These are phyloP conservation scores for Tenthredo scrophulariae DNA, from an alignment of 2,888 invertebrate genomes.

Conservation along the genomic window DNA sequence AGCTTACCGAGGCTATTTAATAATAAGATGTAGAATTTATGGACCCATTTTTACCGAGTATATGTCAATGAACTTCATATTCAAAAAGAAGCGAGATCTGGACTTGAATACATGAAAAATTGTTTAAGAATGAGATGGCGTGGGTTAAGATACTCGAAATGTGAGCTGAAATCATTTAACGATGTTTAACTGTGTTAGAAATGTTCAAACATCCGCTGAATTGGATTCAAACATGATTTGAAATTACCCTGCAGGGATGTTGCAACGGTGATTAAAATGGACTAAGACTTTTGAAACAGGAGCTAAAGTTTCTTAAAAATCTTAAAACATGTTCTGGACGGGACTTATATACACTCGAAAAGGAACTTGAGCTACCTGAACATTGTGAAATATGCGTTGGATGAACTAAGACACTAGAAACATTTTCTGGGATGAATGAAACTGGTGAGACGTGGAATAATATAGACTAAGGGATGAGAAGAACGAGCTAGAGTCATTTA, in stretches of 20 bases:
- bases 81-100: neutral
- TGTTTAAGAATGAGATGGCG: neutral
- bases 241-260: neutral
- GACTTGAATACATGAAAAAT: neutral
- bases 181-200: neutral
- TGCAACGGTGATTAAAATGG: neutral
- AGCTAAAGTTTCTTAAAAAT: neutral
- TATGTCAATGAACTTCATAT: neutral
- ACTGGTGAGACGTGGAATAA: too few relatives aligned
- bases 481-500: neutral
- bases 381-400: too few relatives aligned
- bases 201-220: neutral
- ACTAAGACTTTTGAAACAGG: neutral
- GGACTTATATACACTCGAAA: too few relatives aligned
- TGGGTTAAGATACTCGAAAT: neutral
- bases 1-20: constrained; percentile 3
- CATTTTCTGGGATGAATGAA: too few relatives aligned
- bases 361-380: too few relatives aligned
- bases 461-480: neutral
- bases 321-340: too few relatives aligned
- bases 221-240: neutral
- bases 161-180: neutral
- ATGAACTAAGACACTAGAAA: too few relatives aligned
- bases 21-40: neutral
- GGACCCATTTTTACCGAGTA: neutral